Conservation (phyloP, 1,140 invertebrate species). For the Piezodorus guildinii region DNA sequence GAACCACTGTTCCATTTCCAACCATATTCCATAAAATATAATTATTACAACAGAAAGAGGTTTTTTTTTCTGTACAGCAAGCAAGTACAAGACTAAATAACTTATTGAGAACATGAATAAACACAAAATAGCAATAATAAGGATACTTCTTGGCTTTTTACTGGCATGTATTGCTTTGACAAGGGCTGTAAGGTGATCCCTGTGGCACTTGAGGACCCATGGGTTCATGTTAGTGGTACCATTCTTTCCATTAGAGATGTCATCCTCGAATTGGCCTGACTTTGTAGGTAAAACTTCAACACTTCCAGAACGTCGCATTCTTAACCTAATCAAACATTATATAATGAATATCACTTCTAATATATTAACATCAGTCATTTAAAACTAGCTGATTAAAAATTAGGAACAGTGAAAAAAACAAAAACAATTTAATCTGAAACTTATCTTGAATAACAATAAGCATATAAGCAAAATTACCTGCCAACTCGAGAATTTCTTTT, state of each 20-base stretch:
- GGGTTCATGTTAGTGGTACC: slow-evolving; percentile 36
- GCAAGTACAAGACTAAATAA: too few relatives aligned
- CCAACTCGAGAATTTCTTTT: neutral
- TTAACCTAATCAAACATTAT: slow-evolving; percentile 25
- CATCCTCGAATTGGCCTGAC: slow-evolving; percentile 34
- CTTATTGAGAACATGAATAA: too few relatives aligned
- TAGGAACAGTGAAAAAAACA: too few relatives aligned
- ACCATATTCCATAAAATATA: too few relatives aligned
- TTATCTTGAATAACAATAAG: too few relatives aligned
- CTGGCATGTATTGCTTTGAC: slow-evolving; percentile 10
- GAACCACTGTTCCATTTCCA: too few relatives aligned
- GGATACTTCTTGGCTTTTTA: slow-evolving; percentile 25
- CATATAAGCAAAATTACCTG: neutral
- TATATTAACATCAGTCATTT: neutral
- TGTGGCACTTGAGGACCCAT: slow-evolving; percentile 45
- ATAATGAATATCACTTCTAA: neutral
- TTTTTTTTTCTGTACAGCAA: too few relatives aligned
- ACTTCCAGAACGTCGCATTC: slow-evolving; percentile 35
- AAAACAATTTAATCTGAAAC: too few relatives aligned
- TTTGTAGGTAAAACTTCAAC: slow-evolving; percentile 30
- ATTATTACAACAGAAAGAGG: too few relatives aligned
- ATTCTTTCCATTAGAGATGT: slow-evolving; percentile 23
- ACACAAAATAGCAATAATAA: slow-evolving; percentile 13
- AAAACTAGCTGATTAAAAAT: too few relatives aligned
- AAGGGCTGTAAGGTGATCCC: slow-evolving; percentile 31